Evolutionary conservation across 2,113 vertebrate species (phyloP).

Genomic region (Hemiscyllium ocellatum): DNA sequence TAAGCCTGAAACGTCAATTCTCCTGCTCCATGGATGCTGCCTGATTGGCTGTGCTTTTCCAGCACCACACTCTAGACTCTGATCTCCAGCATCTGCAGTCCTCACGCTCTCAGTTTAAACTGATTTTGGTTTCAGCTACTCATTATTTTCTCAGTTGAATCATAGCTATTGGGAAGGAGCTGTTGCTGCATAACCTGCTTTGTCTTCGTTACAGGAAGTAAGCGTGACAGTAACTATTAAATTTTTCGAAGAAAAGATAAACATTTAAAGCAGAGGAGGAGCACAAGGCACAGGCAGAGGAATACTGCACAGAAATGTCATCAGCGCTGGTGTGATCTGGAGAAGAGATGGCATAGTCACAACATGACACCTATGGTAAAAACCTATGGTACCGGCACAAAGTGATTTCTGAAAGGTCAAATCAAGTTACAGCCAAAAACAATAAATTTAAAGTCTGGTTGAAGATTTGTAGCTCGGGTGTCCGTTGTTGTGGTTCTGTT

Average conservation of each 20-base stretch:
- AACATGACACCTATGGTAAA: background rate
- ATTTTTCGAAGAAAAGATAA: background rate
- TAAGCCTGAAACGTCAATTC: too few relatives aligned
- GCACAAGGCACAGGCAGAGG: background rate
- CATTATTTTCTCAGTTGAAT: conserved; percentile 2
- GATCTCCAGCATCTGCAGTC: too few relatives aligned
- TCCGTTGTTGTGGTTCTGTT: too few relatives aligned
- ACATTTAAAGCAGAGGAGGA: background rate
- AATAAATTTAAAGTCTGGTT: too few relatives aligned
- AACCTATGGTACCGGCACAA: background rate
- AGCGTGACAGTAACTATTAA: background rate
- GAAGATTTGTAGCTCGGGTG: too few relatives aligned
- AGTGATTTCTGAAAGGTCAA: background rate
- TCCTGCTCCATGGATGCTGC: too few relatives aligned
- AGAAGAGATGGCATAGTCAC: background rate
- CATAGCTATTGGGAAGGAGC: background rate
- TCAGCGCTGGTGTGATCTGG: background rate
- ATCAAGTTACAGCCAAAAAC: background rate
- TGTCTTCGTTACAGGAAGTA: background rate
- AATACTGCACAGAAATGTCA: background rate
- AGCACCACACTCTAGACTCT: too few relatives aligned
- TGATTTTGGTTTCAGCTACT: background rate
- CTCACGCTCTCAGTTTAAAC: too few relatives aligned
- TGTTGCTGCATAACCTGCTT: background rate
- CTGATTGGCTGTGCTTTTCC: too few relatives aligned